Evolutionary conservation across 2,797 vertebrate species (phyloP), one percentile per base, ranked within the genome.

Genomic region (Pristis pectinata): DNA sequence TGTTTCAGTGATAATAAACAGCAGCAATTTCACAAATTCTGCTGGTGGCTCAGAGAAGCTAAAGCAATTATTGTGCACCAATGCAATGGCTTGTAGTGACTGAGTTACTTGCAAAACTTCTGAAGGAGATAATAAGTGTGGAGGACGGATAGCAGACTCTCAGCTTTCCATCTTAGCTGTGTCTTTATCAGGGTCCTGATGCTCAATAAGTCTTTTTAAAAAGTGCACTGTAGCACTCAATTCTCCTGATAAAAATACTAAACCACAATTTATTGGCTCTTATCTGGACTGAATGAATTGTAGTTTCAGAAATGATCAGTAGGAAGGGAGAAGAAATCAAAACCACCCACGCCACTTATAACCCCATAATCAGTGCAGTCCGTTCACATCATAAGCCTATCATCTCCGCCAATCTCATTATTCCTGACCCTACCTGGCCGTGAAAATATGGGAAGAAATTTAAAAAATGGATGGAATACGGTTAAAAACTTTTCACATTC

Each of bases 241-340:
- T 92, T n/a, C 77, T 80, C 77, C 34, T 80, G 19, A 92, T 67
- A 92, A 92, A 59, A 92, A 41, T 24, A 15, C 61, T 67, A 17
- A 11, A 8, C 61, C 37, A 44, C 19, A 67, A 41, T 70, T 92
- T 67, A 70, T 37, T 7, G 37, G 61, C 19, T 92, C 61, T 92
- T 44, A 22, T 92, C 89, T 8, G 89, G 59, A 70, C 17, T 92
- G 61, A 70, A 92, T 92, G 89, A 67, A 92, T 92, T 67, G 85
- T 37, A 64, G 87, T 67, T 92, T 59, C 17, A 91, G 87, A 64
- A 91, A 37, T 91, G 56, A 91, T 91, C n/a, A 91, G 27, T 17
- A 37, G 17, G 56, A 64, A 61, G n/a, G 87, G 34, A 64, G 30
- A 61, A 91, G 37, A 61, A 64, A 64, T 64, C 59, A 64, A 85